A percentile compares a stretch with the other conserved stretches of the same genome.
Evolutionary conservation across 2,797 vertebrate genomes (phyloP).

Genomic region (Crax fasciolata): DNA sequence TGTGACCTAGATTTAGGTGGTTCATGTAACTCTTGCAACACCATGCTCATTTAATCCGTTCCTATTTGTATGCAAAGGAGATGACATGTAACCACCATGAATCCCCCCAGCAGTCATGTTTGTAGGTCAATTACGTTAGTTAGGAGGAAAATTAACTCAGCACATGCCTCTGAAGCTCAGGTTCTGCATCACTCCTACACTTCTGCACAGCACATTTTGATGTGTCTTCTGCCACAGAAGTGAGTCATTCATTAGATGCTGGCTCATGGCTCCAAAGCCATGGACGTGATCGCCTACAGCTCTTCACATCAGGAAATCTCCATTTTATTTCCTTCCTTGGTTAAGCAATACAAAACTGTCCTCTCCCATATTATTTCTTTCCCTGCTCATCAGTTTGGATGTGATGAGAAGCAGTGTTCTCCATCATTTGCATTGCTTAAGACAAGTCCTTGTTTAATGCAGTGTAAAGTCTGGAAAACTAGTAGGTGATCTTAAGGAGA

Average conservation of each 20-base stretch:
- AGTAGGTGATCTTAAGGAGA: neutral
- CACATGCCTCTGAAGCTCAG: neutral
- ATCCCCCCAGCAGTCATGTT: rapidly evolving
- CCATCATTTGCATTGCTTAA: neutral
- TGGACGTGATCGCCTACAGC: neutral
- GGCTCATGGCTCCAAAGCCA: neutral
- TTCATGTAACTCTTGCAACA: constrained; percentile 4
- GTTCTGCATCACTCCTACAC: neutral
- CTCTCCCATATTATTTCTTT: neutral
- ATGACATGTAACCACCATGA: neutral
- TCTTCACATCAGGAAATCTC: neutral
- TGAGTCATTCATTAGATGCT: neutral
- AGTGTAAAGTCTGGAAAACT: neutral
- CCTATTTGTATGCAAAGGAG: neutral
- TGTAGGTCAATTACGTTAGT: neutral
- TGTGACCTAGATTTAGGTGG: constrained; percentile 49
- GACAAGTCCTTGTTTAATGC: neutral
- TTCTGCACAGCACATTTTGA: neutral
- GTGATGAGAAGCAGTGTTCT: neutral
- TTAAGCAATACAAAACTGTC: neutral
- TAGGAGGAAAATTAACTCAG: neutral
- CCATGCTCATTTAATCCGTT: neutral
- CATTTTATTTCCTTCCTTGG: neutral
- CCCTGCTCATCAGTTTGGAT: neutral
- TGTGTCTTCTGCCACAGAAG: neutral